Conservation (phyloP, 2,888 invertebrate species). For the Pristionchus fissidentatus region DNA sequence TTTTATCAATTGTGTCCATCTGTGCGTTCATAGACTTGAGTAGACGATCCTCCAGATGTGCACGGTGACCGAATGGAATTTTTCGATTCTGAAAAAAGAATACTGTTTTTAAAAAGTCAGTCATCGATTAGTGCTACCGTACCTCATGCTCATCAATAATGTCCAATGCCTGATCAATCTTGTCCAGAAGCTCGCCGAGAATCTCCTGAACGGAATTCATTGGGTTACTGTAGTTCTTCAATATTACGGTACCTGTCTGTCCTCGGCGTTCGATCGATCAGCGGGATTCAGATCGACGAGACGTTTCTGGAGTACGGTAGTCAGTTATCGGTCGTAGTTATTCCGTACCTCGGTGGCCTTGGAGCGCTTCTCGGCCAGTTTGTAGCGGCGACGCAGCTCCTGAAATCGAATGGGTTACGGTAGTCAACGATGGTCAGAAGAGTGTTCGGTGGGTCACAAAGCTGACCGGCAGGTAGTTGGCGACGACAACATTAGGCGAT, state of each 20-base stretch:
- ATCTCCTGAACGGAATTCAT: conserved; percentile 61
- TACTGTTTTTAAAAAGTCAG: too few relatives aligned
- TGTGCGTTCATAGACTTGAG: conserved; percentile 61
- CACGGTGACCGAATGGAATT: conserved; percentile 65
- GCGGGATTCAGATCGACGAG: conserved; percentile 46
- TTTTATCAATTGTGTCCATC: conserved; percentile 67
- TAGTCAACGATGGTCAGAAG: not conserved
- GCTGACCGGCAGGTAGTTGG: conserved; percentile 56
- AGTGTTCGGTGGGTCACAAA: not conserved
- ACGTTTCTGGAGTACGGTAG: conserved; percentile 38
- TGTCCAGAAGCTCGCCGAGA: conserved; percentile 69
- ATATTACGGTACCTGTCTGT: conserved; percentile 20
- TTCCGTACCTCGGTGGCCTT: conserved; percentile 59
- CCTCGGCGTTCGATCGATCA: conserved; percentile 34
- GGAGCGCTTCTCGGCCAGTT: conserved; percentile 62
- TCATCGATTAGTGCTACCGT: not conserved
- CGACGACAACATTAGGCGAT: conserved; percentile 60
- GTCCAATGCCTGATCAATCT: conserved; percentile 69
- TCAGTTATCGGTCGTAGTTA: conserved; percentile 10
- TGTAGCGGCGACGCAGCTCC: conserved; percentile 67
- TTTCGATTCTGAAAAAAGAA: conserved; percentile 57
- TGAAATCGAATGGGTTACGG: conserved; percentile 27
- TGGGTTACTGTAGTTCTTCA: not conserved
- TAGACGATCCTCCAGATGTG: conserved; percentile 65
- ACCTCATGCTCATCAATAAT: conserved; percentile 71